Evolutionary conservation across 2,888 invertebrate species (phyloP), one percentile per base, ranked within the genome.

Genomic region (Carabus problematicus): DNA sequence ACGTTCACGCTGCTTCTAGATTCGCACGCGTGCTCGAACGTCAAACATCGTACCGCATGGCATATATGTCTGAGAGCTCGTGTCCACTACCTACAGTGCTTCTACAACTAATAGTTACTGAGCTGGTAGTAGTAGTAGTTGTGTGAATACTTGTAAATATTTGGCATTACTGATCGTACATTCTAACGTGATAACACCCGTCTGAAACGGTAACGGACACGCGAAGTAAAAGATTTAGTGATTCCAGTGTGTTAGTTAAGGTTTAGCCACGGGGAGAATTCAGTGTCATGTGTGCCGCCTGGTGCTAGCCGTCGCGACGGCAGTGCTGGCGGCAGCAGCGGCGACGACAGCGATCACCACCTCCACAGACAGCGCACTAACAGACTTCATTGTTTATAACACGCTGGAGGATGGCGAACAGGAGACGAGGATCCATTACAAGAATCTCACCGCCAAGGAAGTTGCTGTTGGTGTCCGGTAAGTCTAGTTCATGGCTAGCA

Each of bases 321-420:
- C 60, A 18, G 55, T 55, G 64, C 56, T 64, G 55, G 56, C 56
- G 29, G 45, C 41, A 11, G 18, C 14, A 39, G 12, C 62, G 39
- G 47, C 12, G 43, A 9, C 55, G 42, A 45, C 72, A 56, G 56
- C 70, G 70, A 45, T 58, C 52, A 69, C 66, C 14, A 4, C 52
- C 19, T 54, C 64, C 41, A 60, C 58, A 62, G 83, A 74, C 78
- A 82, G 64, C 72, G 82, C 83, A 69, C 81, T 84, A 63, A 81
- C 83, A 61, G 87, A 90, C 79, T 91, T 91, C 80, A 82, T 90
- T 72, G 84, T 89, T 78, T 86, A 85, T 16, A 90, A 91, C 75
- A 83, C 83, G 61, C 81, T 91, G 70, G 79, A 86, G 67, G 92
- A 92, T 77, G 92, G 92, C 2, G 91, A 92, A 77, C 81, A 87